phyloP scores from a whole-genome alignment of 2,113 vertebrate genomes.

The Reinhardtius hippoglossoides region DNA sequence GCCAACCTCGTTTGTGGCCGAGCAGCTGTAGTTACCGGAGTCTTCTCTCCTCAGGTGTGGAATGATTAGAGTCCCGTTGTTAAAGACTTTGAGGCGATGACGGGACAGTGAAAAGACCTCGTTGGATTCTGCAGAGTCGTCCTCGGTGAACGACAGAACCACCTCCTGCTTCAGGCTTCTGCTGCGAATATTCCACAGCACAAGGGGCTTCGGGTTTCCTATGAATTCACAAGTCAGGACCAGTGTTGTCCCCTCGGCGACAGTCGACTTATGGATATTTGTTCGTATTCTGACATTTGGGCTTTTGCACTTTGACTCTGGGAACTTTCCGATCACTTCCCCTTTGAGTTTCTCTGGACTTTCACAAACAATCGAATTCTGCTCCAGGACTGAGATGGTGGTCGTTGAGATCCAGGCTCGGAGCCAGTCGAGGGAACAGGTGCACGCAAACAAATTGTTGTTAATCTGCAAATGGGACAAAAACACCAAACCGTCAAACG shows the following conservation, averaged over 20 bases:
- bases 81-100: constrained; percentile 81
- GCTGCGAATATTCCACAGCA: constrained; percentile 88
- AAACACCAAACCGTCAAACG: constrained; percentile 89
- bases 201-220: constrained; percentile 86
- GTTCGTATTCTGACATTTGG: constrained; percentile 82
- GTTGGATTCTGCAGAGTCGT: constrained; percentile 46
- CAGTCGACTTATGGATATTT: constrained; percentile 69
- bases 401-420: constrained; percentile 89
- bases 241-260: constrained; percentile 83
- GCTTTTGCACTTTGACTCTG: constrained; percentile 80
- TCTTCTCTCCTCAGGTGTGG: constrained; percentile 86
- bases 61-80: constrained; percentile 90
- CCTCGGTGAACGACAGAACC: constrained; percentile 55
- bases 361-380: constrained; percentile 85
- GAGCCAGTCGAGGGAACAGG: constrained; percentile 91
- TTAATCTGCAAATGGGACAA: constrained; percentile 92
- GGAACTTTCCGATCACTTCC: constrained; percentile 77
- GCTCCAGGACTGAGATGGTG: constrained; percentile 85
- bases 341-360: constrained; percentile 85
- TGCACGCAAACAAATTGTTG: constrained; percentile 91
- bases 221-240: constrained; percentile 85
- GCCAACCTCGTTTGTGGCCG: constrained; percentile 89
- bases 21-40: constrained; percentile 91
- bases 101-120: constrained; percentile 56
- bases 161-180: constrained; percentile 81